Percentiles rank a stretch among this genome's conserved stretches.
Conservation (phyloP, 2,888 invertebrate genomes). For the Leptopilina syphax region DNA sequence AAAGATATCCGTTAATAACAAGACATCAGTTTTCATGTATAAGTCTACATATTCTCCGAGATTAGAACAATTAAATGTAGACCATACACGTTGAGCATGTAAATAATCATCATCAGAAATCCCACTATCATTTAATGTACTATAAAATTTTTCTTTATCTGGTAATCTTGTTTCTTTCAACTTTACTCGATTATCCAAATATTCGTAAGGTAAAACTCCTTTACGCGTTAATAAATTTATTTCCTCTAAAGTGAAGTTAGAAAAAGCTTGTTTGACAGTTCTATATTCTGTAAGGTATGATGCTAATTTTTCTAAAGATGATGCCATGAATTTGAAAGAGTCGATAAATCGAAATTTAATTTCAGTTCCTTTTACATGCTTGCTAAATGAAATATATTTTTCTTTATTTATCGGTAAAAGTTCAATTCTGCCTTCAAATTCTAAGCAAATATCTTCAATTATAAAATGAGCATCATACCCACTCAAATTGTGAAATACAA, state of each 20-base stretch:
- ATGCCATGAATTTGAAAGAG: neutral
- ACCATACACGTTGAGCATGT: no score
- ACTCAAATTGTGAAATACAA: no score
- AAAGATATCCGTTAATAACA: no score
- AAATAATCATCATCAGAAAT: no score
- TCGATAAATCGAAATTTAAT: constrained; percentile 25
- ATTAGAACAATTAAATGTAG: neutral
- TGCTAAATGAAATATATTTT: constrained; percentile 35
- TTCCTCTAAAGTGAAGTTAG: no score
- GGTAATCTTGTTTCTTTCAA: constrained; percentile 55
- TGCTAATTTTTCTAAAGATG: neutral
- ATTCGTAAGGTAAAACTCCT: constrained; percentile 57
- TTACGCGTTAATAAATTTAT: no score
- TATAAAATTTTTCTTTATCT: constrained; percentile 59
- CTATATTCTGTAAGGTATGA: neutral
- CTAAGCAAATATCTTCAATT: constrained; percentile 30
- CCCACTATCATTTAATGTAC: neutral
- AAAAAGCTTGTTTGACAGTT: neutral
- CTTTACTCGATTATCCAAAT: constrained; percentile 55
- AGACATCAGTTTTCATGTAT: no score
- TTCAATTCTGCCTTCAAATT: neutral
- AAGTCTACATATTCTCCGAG: neutral
- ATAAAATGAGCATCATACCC: no score
- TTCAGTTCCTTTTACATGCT: constrained; percentile 8
- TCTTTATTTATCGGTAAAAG: no score